Evolutionary conservation across 1,140 invertebrate genomes (phyloP).

Genomic region (Phocides pigmalion): DNA sequence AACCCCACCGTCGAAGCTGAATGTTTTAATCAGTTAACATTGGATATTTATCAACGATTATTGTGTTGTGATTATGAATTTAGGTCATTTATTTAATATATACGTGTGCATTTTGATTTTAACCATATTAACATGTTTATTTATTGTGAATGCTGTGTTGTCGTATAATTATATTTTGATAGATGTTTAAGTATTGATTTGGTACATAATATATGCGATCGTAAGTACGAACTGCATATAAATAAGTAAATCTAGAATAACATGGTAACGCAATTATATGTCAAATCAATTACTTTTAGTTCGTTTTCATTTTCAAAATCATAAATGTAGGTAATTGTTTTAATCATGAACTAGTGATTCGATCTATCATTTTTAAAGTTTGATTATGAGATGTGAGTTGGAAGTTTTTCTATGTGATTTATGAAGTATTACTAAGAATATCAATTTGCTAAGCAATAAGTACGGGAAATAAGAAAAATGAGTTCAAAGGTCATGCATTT

Average conservation of each 20-base stretch:
- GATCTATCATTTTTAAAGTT: conserved; percentile 68
- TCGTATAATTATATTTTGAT: conserved; percentile 49
- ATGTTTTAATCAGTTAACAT: conserved; percentile 53
- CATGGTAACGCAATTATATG: conserved; percentile 60
- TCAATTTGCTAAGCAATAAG: conserved; percentile 34
- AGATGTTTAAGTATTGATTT: conserved; percentile 51
- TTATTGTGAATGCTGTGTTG: conserved; percentile 64
- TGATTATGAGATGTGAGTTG: conserved; percentile 69
- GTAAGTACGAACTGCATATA: conserved; percentile 8
- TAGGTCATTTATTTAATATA: conserved; percentile 50
- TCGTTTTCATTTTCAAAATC: conserved; percentile 49
- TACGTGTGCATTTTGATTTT: conserved; percentile 75
- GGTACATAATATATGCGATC: conserved; percentile 52
- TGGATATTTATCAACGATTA: conserved; percentile 40
- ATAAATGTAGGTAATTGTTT: conserved; percentile 63
- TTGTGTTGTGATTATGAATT: conserved; percentile 42
- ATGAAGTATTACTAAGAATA: conserved; percentile 47
- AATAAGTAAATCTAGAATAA: no score
- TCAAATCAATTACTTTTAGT: conserved; percentile 57
- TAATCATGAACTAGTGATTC: conserved; percentile 79
- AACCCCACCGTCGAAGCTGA: conserved; percentile 35
- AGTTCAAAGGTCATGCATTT: conserved; percentile 50
- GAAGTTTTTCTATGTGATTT: conserved; percentile 55
- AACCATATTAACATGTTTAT: conserved; percentile 79
- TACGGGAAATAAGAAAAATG: conserved; percentile 35